Conservation (phyloP, 2,888 invertebrate genomes). For the Epinotia brunnichana region DNA sequence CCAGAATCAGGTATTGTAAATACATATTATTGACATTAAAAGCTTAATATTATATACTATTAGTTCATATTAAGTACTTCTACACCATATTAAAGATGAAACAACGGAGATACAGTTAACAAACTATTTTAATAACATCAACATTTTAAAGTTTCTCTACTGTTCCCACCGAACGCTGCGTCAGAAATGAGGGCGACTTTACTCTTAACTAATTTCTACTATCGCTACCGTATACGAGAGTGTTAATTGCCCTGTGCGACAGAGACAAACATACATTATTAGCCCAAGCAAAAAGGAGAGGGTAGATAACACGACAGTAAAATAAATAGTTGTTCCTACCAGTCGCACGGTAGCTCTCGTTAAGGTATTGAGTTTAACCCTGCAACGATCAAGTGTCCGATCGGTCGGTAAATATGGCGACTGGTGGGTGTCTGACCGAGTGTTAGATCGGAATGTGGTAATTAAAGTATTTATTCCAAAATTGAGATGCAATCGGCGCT, state of each 20-base stretch:
- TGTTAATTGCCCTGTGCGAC: constrained; percentile 47
- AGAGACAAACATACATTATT: constrained; percentile 29
- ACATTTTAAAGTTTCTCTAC: constrained; percentile 7
- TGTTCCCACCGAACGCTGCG: constrained; percentile 14
- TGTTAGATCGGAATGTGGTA: constrained; percentile 31
- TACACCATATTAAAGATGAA: background rate
- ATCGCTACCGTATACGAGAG: constrained; percentile 49
- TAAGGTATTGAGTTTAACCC: constrained; percentile 45
- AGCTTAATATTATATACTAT: too few relatives aligned
- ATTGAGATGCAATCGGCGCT: constrained; percentile 27
- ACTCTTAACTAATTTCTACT: constrained; percentile 50
- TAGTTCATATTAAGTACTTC: background rate
- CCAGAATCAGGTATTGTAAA: background rate
- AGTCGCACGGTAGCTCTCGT: constrained; percentile 44
- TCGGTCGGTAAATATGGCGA: constrained; percentile 24
- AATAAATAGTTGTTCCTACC: constrained; percentile 45
- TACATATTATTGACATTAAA: background rate
- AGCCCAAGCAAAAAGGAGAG: constrained; percentile 25
- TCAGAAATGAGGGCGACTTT: constrained; percentile 45
- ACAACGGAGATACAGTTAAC: too few relatives aligned
- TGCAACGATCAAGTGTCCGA: constrained; percentile 38
- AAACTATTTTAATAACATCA: background rate
- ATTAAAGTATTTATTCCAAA: constrained; percentile 21
- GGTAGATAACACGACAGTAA: constrained; percentile 41
- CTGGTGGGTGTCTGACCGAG: constrained; percentile 11